Evolutionary conservation across 2,888 invertebrate genomes (phyloP).

Genomic region (Congeria kusceri): DNA sequence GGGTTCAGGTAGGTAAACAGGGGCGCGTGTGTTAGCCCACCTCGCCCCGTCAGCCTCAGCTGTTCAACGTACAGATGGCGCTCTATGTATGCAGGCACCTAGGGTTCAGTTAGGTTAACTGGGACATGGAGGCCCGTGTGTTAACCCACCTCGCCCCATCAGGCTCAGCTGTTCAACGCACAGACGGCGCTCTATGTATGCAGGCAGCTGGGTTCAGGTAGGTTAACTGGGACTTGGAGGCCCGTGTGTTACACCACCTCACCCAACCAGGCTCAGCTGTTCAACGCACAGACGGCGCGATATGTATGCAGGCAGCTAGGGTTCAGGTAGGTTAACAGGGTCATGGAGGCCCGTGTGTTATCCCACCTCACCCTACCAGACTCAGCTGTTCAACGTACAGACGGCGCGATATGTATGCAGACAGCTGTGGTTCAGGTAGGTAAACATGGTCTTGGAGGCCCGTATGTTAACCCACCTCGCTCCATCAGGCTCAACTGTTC

Average conservation of each 20-base stretch:
- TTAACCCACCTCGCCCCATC: slow-evolving; percentile 18
- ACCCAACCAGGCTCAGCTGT: neutral
- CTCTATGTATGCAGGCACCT: slow-evolving; percentile 30
- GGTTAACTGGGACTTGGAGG: slow-evolving; percentile 39
- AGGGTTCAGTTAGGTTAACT: slow-evolving; percentile 48
- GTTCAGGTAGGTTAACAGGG: slow-evolving; percentile 40
- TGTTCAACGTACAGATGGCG: slow-evolving; percentile 30
- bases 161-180: slow-evolving; percentile 15
- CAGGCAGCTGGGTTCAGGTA: slow-evolving; percentile 43
- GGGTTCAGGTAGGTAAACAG: slow-evolving; percentile 52
- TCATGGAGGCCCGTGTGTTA: slow-evolving; percentile 56
- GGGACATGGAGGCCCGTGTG: slow-evolving; percentile 53
- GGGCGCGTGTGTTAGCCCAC: slow-evolving; percentile 52
- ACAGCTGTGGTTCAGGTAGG: slow-evolving; percentile 42
- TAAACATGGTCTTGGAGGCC: slow-evolving; percentile 44
- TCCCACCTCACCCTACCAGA: slow-evolving; percentile 10
- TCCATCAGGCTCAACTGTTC: slow-evolving; percentile 5
- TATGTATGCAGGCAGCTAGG: slow-evolving; percentile 34
- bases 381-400: slow-evolving; percentile 15
- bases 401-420: slow-evolving; percentile 35
- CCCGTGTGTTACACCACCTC: slow-evolving; percentile 48
- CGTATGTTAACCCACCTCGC: slow-evolving; percentile 43
- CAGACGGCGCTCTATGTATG: slow-evolving; percentile 37
- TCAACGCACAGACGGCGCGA: slow-evolving; percentile 26
- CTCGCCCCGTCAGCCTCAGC: neutral